phyloP scores from a whole-genome alignment of 2,888 invertebrate genomes.

The Tridacna crocea region DNA sequence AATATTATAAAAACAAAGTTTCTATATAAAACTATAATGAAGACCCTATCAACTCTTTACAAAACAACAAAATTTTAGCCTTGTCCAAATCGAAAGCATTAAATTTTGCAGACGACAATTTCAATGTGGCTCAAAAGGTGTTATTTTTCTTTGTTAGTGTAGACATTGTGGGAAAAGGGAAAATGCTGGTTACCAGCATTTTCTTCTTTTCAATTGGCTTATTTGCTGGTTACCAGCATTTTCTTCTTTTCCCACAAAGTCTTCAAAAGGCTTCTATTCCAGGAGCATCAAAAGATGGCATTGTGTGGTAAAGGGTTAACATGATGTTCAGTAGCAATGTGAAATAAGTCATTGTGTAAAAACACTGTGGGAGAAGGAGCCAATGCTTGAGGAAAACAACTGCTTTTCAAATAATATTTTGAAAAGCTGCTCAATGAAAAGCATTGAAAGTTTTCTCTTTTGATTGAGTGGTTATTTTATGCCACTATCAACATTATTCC shows the following conservation, averaged over 20 bases:
- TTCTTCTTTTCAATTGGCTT: conserved; percentile 1
- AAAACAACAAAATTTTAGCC: no score
- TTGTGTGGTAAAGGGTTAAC: neutral
- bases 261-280: neutral
- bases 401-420: neutral
- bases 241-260: neutral
- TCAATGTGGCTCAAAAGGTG: no score
- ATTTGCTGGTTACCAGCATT: neutral
- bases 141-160: no score
- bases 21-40: no score
- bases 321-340: neutral
- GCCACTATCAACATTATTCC: no score
- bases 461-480: no score
- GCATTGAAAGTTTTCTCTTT: no score
- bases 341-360: neutral
- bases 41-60: no score
- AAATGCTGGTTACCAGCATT: neutral
- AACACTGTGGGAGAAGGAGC: neutral
- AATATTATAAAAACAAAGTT: no score
- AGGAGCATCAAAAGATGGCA: neutral
- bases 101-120: no score
- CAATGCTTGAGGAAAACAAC: neutral
- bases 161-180: neutral
- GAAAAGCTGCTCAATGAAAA: no score
- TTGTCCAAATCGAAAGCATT: no score